Evolutionary conservation across 2,797 vertebrate genomes (phyloP).

Genomic region (Mionectes olivaceus): DNA sequence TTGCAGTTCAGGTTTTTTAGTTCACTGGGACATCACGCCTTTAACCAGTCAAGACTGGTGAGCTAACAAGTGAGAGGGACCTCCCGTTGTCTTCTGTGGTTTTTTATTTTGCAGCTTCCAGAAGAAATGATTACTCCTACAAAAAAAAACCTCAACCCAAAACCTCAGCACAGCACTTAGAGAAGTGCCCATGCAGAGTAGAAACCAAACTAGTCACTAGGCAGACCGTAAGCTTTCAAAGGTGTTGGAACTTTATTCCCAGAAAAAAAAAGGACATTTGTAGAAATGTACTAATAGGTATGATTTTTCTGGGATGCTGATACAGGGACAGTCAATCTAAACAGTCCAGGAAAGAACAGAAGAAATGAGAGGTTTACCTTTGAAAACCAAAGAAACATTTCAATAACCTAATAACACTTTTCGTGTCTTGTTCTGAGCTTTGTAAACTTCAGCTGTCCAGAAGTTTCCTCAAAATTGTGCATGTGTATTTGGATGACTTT

Average conservation of each 20-base stretch:
- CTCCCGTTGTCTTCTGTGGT: constrained; percentile 65
- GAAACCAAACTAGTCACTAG: constrained; percentile 10
- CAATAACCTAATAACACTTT: not conserved
- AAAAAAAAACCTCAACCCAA: not conserved
- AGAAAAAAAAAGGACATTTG: not conserved
- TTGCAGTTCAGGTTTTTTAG: constrained; percentile 45
- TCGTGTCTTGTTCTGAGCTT: not conserved
- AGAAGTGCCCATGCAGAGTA: constrained; percentile 49
- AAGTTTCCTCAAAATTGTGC: not conserved
- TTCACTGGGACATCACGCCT: constrained; percentile 68
- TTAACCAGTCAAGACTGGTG: constrained; percentile 53
- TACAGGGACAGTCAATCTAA: not conserved
- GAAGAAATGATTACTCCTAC: constrained; percentile 63
- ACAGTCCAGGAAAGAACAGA: not conserved
- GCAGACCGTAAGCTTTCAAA: constrained; percentile 23
- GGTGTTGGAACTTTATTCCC: not conserved
- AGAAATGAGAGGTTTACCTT: not conserved
- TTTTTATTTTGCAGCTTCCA: constrained; percentile 74
- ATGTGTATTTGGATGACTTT: not conserved
- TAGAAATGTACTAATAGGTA: not conserved
- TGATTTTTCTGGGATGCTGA: not conserved
- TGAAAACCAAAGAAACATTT: not conserved
- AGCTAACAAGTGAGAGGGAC: constrained; percentile 72
- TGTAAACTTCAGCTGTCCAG: not conserved
- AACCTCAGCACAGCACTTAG: constrained; percentile 24